Base-by-base conservation (phyloP, 2,797 vertebrate genomes). In the Rhynchonycteris naso region DNA sequence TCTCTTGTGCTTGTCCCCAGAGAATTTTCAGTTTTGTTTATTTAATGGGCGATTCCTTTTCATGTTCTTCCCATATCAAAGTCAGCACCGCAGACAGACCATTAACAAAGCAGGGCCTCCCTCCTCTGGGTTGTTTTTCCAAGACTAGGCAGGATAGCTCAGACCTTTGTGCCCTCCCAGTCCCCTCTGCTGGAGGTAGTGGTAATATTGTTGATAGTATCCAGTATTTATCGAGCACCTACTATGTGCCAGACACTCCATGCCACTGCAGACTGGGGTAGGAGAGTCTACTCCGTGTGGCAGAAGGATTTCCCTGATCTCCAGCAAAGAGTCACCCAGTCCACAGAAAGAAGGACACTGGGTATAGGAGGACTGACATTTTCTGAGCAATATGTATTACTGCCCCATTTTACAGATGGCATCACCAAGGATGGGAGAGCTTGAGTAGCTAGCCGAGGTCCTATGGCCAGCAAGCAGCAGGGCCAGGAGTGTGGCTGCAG, bases 21-120 rank as follows among this genome's bases (percentile, higher is more conserved):
- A 86, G 88, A 74, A 93, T 43, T 15, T 90, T 24, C 28, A 6
- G 58, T 47, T 96, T 88, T 87, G 52, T 88, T 94, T 93, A 85
- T 83, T 83, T 91, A 90, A 94, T n/a, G 26, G 68, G 80, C 26
- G 56, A 88, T 88, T 90, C 89, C 68, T 66, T 89, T 71, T 89
- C 59, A 66, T 2, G 30, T 26, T 84, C 52, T 90, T 82, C 63
- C 83, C 30, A 58, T 12, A 80, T 80, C 72, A 65, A 38, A 93
- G 84, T 9, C 4, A 1, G 28, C 43, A 33, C 30, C 0, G 1
- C 69, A 58, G 76, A 83, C 47, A 65, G 33, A 43, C 81, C 35
- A 35, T 69, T 93, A 74, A 33, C 68, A 30, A 38, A 76, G 58
- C 35, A 43, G 30, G 65, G 80, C 56, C 81, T 61, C 59, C 43